A percentile compares a stretch with the other conserved stretches of the same genome.
Conservation (phyloP, 2,888 invertebrate genomes). For the Cephalotes varians region DNA sequence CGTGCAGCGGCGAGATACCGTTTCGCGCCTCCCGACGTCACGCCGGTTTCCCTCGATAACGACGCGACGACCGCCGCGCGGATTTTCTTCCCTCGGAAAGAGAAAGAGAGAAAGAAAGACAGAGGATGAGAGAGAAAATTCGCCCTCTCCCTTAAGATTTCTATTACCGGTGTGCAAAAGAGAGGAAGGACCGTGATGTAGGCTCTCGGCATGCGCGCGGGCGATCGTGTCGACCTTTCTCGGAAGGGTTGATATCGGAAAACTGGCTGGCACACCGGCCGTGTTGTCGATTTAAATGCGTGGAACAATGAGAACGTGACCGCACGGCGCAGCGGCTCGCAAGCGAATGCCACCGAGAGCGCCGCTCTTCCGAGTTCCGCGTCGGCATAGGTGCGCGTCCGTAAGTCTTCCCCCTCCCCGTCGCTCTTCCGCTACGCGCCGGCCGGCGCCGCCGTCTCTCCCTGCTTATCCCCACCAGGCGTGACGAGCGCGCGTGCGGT, state of each 20-base stretch:
- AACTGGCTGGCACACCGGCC: background rate
- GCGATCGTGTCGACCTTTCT: background rate
- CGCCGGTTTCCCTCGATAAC: conserved; percentile 41
- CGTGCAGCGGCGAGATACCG: conserved; percentile 58
- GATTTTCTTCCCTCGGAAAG: background rate
- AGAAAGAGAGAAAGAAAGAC: background rate
- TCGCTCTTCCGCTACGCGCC: conserved; percentile 5
- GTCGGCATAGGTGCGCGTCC: conserved; percentile 70
- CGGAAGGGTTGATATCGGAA: background rate
- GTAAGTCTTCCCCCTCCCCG: conserved; percentile 37
- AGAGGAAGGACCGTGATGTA: background rate
- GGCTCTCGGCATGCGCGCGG: background rate
- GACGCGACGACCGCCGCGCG: background rate
- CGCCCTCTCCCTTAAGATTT: background rate
- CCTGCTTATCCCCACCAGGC: conserved; percentile 26
- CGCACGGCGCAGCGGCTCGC: conserved; percentile 70
- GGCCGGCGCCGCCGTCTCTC: conserved; percentile 14
- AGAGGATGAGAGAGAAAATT: background rate
- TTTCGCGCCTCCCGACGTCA: conserved; percentile 41
- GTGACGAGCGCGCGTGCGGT: conserved; percentile 63
- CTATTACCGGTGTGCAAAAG: background rate
- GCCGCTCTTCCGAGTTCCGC: conserved; percentile 76
- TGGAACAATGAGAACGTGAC: conserved; percentile 23
- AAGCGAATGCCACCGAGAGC: conserved; percentile 71
- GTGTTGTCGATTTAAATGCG: background rate